Base-by-base conservation (phyloP, 1,140 invertebrate species). In the Xylocopa sonorina region DNA sequence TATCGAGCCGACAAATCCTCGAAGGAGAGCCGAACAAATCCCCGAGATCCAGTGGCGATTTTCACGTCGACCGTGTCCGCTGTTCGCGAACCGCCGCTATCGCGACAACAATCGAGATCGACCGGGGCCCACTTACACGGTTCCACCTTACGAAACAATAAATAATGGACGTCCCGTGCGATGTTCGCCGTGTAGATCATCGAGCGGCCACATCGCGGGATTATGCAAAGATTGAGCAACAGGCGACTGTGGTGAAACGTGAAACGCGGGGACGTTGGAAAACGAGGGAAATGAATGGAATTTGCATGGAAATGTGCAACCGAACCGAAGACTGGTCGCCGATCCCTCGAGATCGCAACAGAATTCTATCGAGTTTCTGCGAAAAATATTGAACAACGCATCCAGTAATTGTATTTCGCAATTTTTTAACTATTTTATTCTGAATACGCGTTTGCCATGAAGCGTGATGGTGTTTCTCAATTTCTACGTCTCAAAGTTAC, bases 81-180 rank as follows among this genome's bases (percentile, higher is more conserved):
- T 80, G 78, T 84, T 81, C 79, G 21, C 72, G 58, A 53, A 50
- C 74, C 62, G 51, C 57, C 74, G 73, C 74, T 84, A 85, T 84
- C 86, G 71, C 84, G 58, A 60, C 72, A 80, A 82, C 64, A 80
- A 69, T 84, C 81, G 66, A 46, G 50, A 43, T 67, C 67, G 76
- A 83, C 57, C 66, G 80, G n/a, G n/a, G 66, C 58, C 67, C 74
- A 84, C 71, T 80, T 81, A 84, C 71, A 80, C 72, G 66, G 78
- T 87, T 78, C 80, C 53, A 63, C 41, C 58, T 84, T 87, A 77
- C 80, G 82, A 88, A 81, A 84, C 84, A 80, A 83, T 87, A 87
- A 86, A 87, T 86, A 85, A 87, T 81, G 75, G 76, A 83, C 74
- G 76, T 38, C 43, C 55, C 67, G 58, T 50, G 34, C 50, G 53